These are phyloP conservation scores for Caranx ignobilis DNA, from an alignment of 2,113 vertebrate species.

Conservation along the genomic window DNA sequence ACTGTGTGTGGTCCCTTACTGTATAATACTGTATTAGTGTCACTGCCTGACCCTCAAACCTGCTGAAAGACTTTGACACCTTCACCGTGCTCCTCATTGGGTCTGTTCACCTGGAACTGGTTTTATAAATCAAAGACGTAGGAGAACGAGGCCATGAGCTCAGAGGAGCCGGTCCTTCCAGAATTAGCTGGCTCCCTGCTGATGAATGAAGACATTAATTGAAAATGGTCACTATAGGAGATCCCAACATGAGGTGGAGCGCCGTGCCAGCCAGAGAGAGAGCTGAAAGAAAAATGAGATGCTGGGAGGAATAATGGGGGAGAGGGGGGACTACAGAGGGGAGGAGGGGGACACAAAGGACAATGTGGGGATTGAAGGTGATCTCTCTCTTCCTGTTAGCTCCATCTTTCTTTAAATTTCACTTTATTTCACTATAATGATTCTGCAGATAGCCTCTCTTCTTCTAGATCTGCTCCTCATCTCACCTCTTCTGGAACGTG, in stretches of 20 bases:
- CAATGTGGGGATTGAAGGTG: constrained; percentile 67
- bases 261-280: constrained; percentile 53
- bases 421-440: not conserved
- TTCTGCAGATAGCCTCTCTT: not conserved
- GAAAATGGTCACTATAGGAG: constrained; percentile 74
- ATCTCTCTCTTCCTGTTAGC: constrained; percentile 27
- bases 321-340: constrained; percentile 4
- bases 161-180: constrained; percentile 41
- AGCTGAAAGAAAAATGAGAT: constrained; percentile 68
- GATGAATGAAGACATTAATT: constrained; percentile 78
- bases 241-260: constrained; percentile 60
- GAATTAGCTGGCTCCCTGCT: constrained; percentile 52
- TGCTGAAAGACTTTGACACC: not conserved
- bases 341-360: constrained; percentile 60
- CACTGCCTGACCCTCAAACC: not conserved
- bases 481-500: constrained; percentile 39
- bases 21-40: too few species aligned
- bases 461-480: too few species aligned
- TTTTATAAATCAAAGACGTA: not conserved
- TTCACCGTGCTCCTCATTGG: not conserved
- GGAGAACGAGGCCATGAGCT: constrained; percentile 15
- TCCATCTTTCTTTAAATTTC: not conserved
- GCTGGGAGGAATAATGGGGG: constrained; percentile 53
- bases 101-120: not conserved
- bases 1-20: too few species aligned